Evolutionary conservation across 2,113 vertebrate species (phyloP).

Genomic region (Oreocharis arfaki): DNA sequence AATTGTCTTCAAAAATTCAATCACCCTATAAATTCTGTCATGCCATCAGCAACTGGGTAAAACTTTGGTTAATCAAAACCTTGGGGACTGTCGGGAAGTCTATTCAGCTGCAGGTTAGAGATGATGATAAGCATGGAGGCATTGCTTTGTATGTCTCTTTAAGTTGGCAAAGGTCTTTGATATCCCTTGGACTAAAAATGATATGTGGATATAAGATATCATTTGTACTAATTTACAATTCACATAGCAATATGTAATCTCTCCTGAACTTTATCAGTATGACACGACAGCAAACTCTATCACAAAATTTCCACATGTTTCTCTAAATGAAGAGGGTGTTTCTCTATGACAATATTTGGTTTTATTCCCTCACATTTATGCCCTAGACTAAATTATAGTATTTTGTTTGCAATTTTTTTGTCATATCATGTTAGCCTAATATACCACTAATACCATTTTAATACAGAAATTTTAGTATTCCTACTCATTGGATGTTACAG

Average conservation of each 20-base stretch:
- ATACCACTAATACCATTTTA: slow-evolving; percentile 55
- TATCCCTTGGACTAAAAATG: neutral
- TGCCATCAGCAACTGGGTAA: neutral
- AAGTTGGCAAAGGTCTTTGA: neutral
- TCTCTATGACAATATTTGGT: slow-evolving; percentile 59
- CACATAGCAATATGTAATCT: slow-evolving; percentile 36
- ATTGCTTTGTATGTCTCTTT: neutral
- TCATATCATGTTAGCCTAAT: slow-evolving; percentile 61
- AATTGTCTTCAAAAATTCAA: neutral
- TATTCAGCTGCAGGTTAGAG: neutral
- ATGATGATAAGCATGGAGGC: neutral
- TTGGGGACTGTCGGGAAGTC: neutral
- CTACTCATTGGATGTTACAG: neutral
- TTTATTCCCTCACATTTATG: slow-evolving; percentile 61
- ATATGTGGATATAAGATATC: neutral
- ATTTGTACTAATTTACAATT: slow-evolving; percentile 40
- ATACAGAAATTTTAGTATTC: slow-evolving; percentile 52
- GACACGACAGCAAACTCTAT: slow-evolving; percentile 33
- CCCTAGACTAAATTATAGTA: slow-evolving; percentile 65
- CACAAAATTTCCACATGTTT: slow-evolving; percentile 36
- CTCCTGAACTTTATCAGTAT: slow-evolving; percentile 47
- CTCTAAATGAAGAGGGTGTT: slow-evolving; percentile 55
- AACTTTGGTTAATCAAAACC: neutral
- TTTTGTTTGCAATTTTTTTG: slow-evolving; percentile 67
- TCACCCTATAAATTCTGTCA: neutral